phyloP scores from a whole-genome alignment of 2,797 vertebrate species.

The Bradypodion ventrale region DNA sequence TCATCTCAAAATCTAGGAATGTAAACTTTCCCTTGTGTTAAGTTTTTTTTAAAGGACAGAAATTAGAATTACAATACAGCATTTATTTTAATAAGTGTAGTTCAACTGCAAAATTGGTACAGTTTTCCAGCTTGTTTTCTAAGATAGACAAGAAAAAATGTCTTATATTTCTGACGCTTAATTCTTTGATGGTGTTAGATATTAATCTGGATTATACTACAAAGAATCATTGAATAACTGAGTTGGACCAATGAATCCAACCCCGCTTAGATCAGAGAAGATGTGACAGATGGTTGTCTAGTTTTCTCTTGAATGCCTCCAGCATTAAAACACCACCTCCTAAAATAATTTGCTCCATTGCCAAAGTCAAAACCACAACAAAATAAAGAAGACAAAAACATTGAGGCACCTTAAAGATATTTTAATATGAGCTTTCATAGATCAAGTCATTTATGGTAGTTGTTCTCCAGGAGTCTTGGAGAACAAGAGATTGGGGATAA shows the following conservation, averaged over 20 bases:
- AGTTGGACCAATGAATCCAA: no score
- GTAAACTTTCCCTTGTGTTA: not conserved
- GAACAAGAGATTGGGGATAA: not conserved
- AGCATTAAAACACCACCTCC: no score
- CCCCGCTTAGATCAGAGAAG: no score
- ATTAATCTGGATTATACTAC: not conserved
- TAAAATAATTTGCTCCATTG: no score
- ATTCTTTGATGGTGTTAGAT: not conserved
- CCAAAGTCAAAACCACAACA: no score
- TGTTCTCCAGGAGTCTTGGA: not conserved
- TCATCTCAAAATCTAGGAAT: not conserved
- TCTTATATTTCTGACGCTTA: not conserved
- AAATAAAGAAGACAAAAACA: no score
- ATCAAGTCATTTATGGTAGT: not conserved
- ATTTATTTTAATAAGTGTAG: not conserved
- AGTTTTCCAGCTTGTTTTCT: not conserved
- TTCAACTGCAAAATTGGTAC: not conserved
- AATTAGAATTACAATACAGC: not conserved
- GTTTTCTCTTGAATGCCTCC: no score
- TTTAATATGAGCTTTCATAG: no score
- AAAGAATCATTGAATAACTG: no score
- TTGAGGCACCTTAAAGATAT: no score
- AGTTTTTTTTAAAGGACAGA: not conserved
- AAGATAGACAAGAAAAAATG: not conserved
- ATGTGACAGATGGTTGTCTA: no score